phyloP scores from a whole-genome alignment of 2,888 invertebrate species.

The Hylaea fasciaria region DNA sequence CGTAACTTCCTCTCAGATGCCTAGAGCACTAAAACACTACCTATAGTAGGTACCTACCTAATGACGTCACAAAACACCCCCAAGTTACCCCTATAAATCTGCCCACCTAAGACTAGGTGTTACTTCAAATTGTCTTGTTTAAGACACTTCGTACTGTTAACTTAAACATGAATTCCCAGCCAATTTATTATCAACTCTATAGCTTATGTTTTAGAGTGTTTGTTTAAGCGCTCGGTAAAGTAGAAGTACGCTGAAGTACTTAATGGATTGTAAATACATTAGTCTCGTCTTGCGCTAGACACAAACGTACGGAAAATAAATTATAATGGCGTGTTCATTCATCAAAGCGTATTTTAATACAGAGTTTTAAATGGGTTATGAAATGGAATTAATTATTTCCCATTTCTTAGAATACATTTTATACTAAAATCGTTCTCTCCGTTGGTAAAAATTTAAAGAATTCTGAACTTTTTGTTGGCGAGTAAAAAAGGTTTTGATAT shows the following conservation, averaged over 20 bases:
- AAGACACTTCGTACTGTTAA: conserved; percentile 47
- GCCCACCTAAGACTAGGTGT: conserved; percentile 57
- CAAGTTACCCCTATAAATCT: conserved; percentile 52
- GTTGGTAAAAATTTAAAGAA: too few species aligned
- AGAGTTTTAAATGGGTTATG: too few species aligned
- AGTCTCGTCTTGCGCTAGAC: conserved; percentile 47
- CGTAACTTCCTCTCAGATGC: too few species aligned
- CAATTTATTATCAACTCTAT: conserved; percentile 36
- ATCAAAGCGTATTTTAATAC: conserved; percentile 38
- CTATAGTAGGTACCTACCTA: too few species aligned
- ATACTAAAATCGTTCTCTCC: not conserved
- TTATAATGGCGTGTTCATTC: conserved; percentile 46
- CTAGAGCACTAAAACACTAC: conserved; percentile 11
- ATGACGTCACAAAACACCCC: conserved; percentile 30
- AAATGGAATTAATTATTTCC: too few species aligned
- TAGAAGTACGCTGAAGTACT: conserved; percentile 41
- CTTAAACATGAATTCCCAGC: conserved; percentile 40
- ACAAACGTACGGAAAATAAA: conserved; percentile 51
- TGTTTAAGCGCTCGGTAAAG: conserved; percentile 12
- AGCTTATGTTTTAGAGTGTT: conserved; percentile 25
- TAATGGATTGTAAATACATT: conserved; percentile 60
- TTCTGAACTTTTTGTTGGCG: too few species aligned
- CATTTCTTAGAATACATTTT: not conserved
- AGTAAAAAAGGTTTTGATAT: too few species aligned
- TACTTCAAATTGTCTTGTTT: conserved; percentile 57